These are phyloP conservation scores for Acanthococcus lagerstroemiae DNA, from an alignment of 2,888 invertebrate species.

Conservation along the genomic window DNA sequence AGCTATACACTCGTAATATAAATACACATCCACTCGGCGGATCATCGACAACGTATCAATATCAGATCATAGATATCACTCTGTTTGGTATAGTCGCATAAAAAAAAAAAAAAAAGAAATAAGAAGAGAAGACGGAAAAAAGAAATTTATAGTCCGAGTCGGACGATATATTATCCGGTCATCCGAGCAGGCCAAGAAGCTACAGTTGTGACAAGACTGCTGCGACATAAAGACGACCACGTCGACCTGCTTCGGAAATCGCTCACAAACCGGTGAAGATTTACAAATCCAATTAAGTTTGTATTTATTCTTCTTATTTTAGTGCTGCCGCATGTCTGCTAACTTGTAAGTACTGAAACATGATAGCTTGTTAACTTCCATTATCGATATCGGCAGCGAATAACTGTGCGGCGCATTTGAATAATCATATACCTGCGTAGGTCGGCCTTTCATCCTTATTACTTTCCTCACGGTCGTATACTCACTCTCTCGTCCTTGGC, in stretches of 20 bases:
- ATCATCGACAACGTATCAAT: conserved; percentile 16
- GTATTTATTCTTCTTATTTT: background rate
- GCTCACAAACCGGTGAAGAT: background rate
- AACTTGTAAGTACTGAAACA: conserved; percentile 19
- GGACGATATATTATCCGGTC: background rate
- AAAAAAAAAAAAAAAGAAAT: background rate
- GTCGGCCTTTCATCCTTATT: no score
- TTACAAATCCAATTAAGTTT: background rate
- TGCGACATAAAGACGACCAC: background rate
- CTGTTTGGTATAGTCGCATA: background rate
- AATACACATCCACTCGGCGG: no score
- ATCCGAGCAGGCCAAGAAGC: background rate
- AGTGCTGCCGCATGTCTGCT: background rate
- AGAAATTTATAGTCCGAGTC: background rate
- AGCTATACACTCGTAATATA: no score
- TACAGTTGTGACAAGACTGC: background rate
- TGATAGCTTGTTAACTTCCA: conserved; percentile 23
- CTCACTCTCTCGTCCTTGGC: no score
- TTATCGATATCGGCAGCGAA: conserved; percentile 1
- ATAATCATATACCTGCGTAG: no score
- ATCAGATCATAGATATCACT: conserved; percentile 23
- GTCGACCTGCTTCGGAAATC: background rate
- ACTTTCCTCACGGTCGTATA: no score
- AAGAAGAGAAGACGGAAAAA: background rate
- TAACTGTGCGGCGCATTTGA: no score